These are phyloP conservation scores for Teleopsis dalmanni DNA, from an alignment of 1,140 invertebrate genomes.

Conservation along the genomic window DNA sequence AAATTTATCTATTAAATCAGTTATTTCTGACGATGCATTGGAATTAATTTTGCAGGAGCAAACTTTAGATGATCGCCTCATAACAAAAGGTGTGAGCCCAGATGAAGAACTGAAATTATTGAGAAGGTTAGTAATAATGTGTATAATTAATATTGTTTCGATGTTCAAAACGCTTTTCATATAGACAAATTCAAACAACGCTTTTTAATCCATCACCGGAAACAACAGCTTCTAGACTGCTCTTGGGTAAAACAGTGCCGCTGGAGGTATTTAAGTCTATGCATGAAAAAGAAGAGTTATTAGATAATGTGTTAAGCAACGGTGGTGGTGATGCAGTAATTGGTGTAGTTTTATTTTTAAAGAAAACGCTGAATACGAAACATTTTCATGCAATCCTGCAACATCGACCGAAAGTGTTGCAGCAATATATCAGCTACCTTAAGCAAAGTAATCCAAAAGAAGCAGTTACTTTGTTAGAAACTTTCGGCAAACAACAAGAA, in stretches of 20 bases:
- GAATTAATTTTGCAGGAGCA: constrained; percentile 30
- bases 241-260: constrained; percentile 46
- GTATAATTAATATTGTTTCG: background rate
- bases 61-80: constrained; percentile 27
- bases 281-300: constrained; percentile 50
- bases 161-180: background rate
- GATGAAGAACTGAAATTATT: constrained; percentile 35
- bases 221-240: constrained; percentile 46
- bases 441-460: constrained; percentile 47
- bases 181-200: constrained; percentile 33
- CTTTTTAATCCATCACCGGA: constrained; percentile 32
- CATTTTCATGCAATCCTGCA: constrained; percentile 48
- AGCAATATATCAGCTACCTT: constrained; percentile 52
- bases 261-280: constrained; percentile 50
- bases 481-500: constrained; percentile 50
- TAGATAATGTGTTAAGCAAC: constrained; percentile 49
- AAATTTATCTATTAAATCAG: constrained; percentile 33
- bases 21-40: constrained; percentile 30
- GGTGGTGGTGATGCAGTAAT: constrained; percentile 54
- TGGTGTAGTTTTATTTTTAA: constrained; percentile 51
- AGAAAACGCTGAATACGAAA: constrained; percentile 49
- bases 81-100: constrained; percentile 28
- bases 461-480: constrained; percentile 49
- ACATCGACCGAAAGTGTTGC: constrained; percentile 47
- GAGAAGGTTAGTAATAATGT: constrained; percentile 14